phyloP scores from a whole-genome alignment of 2,888 invertebrate species.

The Petrophora chlorosata region DNA sequence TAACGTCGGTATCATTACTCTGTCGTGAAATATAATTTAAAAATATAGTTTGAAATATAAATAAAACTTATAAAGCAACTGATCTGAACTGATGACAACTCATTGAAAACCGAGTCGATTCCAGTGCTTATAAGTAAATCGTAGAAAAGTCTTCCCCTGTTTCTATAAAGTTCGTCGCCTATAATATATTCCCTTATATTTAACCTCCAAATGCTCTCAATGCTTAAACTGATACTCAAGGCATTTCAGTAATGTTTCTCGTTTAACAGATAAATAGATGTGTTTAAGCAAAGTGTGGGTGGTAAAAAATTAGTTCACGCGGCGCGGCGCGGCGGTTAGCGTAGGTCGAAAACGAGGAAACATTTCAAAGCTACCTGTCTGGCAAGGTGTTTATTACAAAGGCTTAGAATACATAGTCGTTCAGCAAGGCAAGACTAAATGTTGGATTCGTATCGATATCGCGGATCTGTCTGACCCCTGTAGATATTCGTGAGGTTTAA shows the following conservation, averaged over 20 bases:
- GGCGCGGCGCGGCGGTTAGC: neutral
- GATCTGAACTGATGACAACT: no score
- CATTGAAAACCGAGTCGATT: no score
- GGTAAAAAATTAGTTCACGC: conserved; percentile 10
- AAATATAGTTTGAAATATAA: no score
- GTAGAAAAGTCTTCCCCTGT: no score
- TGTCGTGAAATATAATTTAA: neutral
- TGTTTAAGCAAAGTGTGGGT: conserved; percentile 10
- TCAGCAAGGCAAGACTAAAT: conserved; percentile 8
- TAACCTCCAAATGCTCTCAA: conserved; percentile 3
- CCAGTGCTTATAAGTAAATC: no score
- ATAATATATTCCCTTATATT: neutral
- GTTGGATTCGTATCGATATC: conserved; percentile 18
- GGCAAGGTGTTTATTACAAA: conserved; percentile 5
- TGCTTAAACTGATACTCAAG: conserved; percentile 2
- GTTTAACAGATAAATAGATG: conserved; percentile 14
- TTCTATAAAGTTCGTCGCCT: no score
- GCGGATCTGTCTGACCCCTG: conserved; percentile 13
- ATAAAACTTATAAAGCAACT: no score
- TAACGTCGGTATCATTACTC: neutral
- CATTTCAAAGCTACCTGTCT: conserved; percentile 10
- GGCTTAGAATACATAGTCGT: conserved; percentile 14
- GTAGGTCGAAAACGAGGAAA: conserved; percentile 13
- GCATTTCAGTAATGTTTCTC: conserved; percentile 7
- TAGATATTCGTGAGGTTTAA: conserved; percentile 15